These are phyloP conservation scores for Paracyprichromis sp. DNA, from an alignment of 2,113 vertebrate species.

Conservation along the genomic window DNA sequence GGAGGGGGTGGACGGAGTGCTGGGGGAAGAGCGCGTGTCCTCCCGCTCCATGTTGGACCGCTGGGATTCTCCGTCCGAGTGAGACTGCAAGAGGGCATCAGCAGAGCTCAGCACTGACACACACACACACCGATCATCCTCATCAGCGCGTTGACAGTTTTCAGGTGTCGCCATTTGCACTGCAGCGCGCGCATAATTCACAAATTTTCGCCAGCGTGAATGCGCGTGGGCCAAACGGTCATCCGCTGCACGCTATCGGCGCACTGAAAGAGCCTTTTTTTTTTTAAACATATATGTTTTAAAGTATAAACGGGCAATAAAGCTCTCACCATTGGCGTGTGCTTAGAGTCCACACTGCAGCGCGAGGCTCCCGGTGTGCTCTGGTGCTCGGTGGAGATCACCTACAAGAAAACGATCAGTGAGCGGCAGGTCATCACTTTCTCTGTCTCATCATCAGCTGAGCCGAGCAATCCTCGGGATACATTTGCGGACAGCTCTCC, in stretches of 20 bases:
- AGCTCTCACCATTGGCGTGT: constrained; percentile 84
- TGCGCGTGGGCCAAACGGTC: not conserved
- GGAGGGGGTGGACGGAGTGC: constrained; percentile 89
- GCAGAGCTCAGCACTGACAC: not conserved
- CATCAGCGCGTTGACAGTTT: not conserved
- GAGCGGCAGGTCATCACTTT: constrained; percentile 59
- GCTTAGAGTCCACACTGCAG: constrained; percentile 76
- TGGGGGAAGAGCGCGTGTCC: constrained; percentile 86
- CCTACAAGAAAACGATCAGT: constrained; percentile 74
- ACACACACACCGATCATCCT: not conserved
- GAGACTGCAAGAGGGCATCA: constrained; percentile 73
- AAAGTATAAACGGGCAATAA: not conserved
- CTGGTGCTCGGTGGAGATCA: constrained; percentile 82
- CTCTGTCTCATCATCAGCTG: constrained; percentile 39
- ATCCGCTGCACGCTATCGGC: not conserved
- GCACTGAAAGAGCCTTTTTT: not conserved
- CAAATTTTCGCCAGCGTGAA: not conserved
- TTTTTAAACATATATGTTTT: not conserved
- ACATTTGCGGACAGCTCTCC: constrained; percentile 58
- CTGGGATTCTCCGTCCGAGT: constrained; percentile 85
- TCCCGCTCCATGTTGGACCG: constrained; percentile 87
- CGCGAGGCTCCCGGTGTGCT: constrained; percentile 78
- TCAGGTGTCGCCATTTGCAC: not conserved
- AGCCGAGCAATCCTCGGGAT: constrained; percentile 21
- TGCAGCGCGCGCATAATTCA: not conserved